Percentiles rank a stretch among this genome's conserved stretches.
Evolutionary conservation across 1,140 invertebrate species (phyloP).

Genomic region (Drosophila neocordata): DNA sequence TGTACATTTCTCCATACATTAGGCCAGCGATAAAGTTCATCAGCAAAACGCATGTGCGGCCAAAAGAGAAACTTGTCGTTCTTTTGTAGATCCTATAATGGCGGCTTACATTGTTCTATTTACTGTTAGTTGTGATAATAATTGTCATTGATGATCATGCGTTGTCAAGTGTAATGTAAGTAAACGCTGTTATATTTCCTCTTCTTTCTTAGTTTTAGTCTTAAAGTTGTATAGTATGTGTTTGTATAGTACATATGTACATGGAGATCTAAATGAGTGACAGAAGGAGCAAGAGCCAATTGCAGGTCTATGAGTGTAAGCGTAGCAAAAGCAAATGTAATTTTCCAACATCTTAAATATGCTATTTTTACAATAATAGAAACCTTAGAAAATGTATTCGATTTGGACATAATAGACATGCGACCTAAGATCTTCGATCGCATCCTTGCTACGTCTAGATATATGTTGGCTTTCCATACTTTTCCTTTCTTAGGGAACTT

Average conservation of each 20-base stretch:
- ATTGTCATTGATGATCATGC: background rate
- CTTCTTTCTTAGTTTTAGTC: constrained; percentile 39
- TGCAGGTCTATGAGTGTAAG: constrained; percentile 17
- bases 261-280: background rate
- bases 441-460: too few relatives aligned
- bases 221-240: too few relatives aligned
- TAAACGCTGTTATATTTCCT: constrained; percentile 35
- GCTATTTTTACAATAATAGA: constrained; percentile 31
- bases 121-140: background rate
- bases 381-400: constrained; percentile 1
- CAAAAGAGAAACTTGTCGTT: too few relatives aligned
- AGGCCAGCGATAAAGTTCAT: too few relatives aligned
- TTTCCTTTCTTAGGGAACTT: too few relatives aligned
- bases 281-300: background rate
- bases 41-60: too few relatives aligned
- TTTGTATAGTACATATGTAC: too few relatives aligned
- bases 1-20: too few relatives aligned
- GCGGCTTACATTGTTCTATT: background rate
- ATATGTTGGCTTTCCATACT: too few relatives aligned
- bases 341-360: background rate
- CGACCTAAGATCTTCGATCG: too few relatives aligned
- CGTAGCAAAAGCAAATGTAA: constrained; percentile 33
- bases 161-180: background rate
- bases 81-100: background rate
- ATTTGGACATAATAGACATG: too few relatives aligned